Evolutionary conservation across 1,140 invertebrate genomes (phyloP).

Genomic region (Yoshiicerus persimilis): DNA sequence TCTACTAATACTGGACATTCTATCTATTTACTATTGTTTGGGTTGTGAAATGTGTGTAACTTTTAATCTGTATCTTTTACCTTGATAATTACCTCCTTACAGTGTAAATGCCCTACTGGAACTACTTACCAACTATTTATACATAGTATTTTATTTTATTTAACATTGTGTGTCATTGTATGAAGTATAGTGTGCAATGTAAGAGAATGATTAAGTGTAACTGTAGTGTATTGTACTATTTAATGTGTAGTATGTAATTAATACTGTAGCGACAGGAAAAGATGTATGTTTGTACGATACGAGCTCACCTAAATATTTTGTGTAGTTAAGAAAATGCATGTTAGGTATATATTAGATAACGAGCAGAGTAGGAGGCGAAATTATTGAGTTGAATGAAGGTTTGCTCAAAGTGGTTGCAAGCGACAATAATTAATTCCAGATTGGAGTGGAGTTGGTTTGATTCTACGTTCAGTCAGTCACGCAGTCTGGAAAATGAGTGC

Average conservation of each 20-base stretch:
- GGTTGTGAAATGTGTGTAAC: not conserved
- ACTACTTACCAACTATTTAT: not conserved
- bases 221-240: not conserved
- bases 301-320: slow-evolving; percentile 9
- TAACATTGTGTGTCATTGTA: not conserved
- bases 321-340: not conserved
- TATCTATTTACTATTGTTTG: not conserved
- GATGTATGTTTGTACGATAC: not conserved
- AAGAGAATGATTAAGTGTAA: not conserved
- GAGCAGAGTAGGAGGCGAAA: not conserved
- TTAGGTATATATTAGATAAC: not conserved
- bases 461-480: not conserved
- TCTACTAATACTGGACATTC: not conserved
- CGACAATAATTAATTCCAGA: not conserved
- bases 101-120: not conserved
- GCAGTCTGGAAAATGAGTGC: not conserved
- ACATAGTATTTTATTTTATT: not conserved
- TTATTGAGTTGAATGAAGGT: not conserved
- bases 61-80: not conserved
- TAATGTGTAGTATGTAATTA: not conserved
- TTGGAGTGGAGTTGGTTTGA: not conserved
- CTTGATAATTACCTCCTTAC: not conserved
- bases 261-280: not conserved
- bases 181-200: not conserved
- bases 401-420: not conserved